These are phyloP conservation scores for Falco concolor DNA, from an alignment of 2,797 vertebrate species.

Conservation along the genomic window DNA sequence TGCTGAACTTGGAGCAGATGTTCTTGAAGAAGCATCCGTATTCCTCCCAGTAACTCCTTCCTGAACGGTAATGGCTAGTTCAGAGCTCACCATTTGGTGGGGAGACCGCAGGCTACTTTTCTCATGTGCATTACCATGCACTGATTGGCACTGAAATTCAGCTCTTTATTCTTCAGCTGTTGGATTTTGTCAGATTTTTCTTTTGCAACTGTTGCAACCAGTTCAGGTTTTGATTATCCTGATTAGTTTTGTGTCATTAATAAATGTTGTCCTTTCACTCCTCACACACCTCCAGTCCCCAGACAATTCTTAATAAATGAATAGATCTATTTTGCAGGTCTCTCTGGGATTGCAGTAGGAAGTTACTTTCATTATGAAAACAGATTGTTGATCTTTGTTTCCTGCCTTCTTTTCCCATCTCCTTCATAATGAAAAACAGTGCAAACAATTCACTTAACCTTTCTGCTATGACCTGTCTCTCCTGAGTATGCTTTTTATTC, in stretches of 20 bases:
- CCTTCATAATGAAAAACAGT: background rate
- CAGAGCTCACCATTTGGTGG: background rate
- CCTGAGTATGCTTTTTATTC: background rate
- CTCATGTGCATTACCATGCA: background rate
- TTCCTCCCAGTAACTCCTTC: background rate
- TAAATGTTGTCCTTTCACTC: background rate
- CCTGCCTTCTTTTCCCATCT: background rate
- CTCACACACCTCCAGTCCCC: background rate
- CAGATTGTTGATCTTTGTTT: background rate
- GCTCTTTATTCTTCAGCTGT: fast-evolving
- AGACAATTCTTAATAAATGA: background rate
- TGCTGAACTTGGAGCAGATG: background rate
- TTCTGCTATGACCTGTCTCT: background rate
- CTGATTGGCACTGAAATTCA: background rate
- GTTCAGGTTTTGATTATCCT: background rate
- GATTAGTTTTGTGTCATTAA: background rate
- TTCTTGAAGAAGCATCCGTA: background rate
- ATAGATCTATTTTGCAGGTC: background rate
- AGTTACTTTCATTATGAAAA: background rate
- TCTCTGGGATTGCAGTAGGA: background rate
- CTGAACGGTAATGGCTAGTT: too few relatives aligned
- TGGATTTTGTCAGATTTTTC: background rate
- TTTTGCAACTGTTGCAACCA: background rate
- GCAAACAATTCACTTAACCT: background rate
- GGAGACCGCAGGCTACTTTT: background rate